Evolutionary conservation across 2,797 vertebrate genomes (phyloP), one percentile per base, ranked within the genome.

Genomic region (Phoebastria nigripes): DNA sequence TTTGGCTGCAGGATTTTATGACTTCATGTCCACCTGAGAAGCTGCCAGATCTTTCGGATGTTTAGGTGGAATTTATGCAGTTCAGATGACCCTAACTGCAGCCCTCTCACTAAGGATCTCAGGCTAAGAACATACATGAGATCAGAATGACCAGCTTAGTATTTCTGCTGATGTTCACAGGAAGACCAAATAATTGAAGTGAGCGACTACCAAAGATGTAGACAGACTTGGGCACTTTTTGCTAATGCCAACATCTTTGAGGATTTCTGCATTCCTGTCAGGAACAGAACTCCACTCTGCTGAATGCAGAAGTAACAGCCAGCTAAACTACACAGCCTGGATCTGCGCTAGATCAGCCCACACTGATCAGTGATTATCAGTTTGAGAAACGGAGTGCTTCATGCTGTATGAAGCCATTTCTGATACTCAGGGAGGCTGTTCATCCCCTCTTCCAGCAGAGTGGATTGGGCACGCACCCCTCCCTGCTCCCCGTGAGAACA

Each of bases 361-460:
- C 24, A 26, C 15, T 2, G 1, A 71, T 6, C 54, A 29, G 31
- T 0, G 21, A 72, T 11, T 9, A 18, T 2, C 15, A 2, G 22
- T 8, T 3, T 7, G 61, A 87, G 78, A 35, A 62, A 14, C 39
- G 8, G 55, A 69, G 5, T 24, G 31, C 28, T n/a, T 33, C 52
- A 14, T 9, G 52, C 56, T 49, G 19, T 3, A 5, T 3, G 17
- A 56, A 58, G 52, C 46, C 28, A 16, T 31, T 44, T 31, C 47
- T 35, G 47, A 13, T 11, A 54, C 37, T 5, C 22, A 11, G 41
- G 49, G 24, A 37, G 55, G 46, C 44, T 63, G 33, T 2, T 62
- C 47, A 17, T 9, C 39, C 12, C 2, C 28, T 47, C 61, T 31
- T 33, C 39, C 82, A 58, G 59, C 17, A 73, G 28, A 15, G 13